Base-by-base conservation (phyloP, 64 coral and sea anemone species). In the Stichodactyla mertensii region DNA sequence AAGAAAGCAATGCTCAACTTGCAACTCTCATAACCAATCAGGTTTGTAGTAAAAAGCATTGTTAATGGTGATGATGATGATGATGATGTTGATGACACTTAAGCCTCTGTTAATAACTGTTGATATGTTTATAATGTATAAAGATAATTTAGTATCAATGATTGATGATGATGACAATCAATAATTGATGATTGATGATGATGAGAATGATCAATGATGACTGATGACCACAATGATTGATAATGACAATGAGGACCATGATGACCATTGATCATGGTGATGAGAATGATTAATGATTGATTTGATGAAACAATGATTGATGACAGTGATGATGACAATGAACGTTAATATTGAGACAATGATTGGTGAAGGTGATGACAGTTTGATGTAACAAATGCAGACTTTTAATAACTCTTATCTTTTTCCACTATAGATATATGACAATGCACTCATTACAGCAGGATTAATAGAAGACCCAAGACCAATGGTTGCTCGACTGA, bases 401-500 rank as follows among this genome's bases (percentile, higher is more conserved):
- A 2, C 16, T 6, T 59, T 20, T 45, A 5, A 20, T 13, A 62
- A 81, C 52, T 58, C 51, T 26, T 15, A 18, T 36, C 74, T 16
- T 36, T 70, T 93, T 27, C 66, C 55, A 0, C 79, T 91, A 5
- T 71, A 98, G 96, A 66, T 98, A 31, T 98, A 90, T 79, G 96
- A 98, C 79, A 98, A 98, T 86, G 96, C 92, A 23, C 84, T 98
- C 84, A 94, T 98, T 86, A 91, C 96, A 62, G 96, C 96, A 62
- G 96, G 96, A 79, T 70, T 98, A 61, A 88, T 98, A 79, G 84
- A 98, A 27, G 96, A 98, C 77, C 96, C 96, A 14, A 84, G 96
- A 2, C 81, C 87, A 77, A 98, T 98, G 96, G 83, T 98, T 79
- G 90, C 89, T 83, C 82, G 96, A 57, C 71, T 98, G n/a, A 98